Percentiles rank a stretch among this genome's conserved stretches.
Evolutionary conservation across 1,140 invertebrate genomes (phyloP).

Genomic region (Lamellibrachia luymesi): DNA sequence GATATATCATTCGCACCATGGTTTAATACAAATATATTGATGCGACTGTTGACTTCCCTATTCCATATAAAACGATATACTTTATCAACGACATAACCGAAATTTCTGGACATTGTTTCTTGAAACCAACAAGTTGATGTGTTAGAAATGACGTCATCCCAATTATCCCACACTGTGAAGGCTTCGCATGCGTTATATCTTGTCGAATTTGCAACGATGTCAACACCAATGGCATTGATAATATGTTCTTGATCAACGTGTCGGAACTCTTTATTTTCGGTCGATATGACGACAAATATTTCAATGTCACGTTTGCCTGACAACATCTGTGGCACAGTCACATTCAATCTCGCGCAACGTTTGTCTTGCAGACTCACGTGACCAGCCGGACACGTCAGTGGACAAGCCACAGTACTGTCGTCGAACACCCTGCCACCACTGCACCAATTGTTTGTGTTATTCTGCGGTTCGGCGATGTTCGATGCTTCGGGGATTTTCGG

Average conservation of each 20-base stretch:
- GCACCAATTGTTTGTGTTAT: background rate
- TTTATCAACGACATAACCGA: background rate
- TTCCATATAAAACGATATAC: background rate
- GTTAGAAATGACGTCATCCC: background rate
- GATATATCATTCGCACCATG: background rate
- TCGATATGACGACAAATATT: background rate
- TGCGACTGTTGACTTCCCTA: background rate
- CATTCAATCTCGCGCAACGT: background rate
- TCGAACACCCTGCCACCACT: background rate
- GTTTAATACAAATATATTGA: background rate
- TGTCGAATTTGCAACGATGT: background rate
- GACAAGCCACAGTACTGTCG: background rate
- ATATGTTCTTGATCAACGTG: background rate
- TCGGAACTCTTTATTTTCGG: background rate
- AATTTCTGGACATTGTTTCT: background rate
- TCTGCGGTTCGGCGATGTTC: no score
- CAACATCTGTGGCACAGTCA: background rate
- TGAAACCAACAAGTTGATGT: background rate
- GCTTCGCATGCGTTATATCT: background rate
- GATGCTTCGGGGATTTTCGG: no score
- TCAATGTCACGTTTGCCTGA: background rate
- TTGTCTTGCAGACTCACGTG: background rate
- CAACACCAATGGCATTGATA: background rate
- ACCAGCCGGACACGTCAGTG: background rate
- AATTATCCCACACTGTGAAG: background rate